phyloP scores from a whole-genome alignment of 2,888 invertebrate genomes.

The Netelia fuscicornis region DNA sequence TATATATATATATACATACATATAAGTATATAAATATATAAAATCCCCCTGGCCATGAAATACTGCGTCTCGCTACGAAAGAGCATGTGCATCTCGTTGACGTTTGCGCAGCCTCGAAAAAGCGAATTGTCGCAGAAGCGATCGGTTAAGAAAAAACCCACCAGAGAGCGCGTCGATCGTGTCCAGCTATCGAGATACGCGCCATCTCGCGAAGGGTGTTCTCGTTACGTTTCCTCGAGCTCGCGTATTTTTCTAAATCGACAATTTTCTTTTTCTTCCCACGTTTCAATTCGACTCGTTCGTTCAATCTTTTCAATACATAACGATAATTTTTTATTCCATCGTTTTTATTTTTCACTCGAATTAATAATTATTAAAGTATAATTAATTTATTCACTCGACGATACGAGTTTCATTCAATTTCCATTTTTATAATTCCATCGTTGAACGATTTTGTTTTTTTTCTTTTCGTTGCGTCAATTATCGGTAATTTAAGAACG shows the following conservation, averaged over 20 bases:
- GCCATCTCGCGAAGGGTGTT: constrained; percentile 30
- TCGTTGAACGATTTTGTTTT: too few species aligned
- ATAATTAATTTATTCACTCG: too few species aligned
- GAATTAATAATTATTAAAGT: background rate
- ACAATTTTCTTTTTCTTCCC: constrained; percentile 16
- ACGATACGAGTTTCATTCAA: too few species aligned
- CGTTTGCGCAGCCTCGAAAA: constrained; percentile 47
- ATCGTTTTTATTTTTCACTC: background rate
- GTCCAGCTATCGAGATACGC: background rate
- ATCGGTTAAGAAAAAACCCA: constrained; percentile 32
- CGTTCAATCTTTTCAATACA: background rate
- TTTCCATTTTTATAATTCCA: too few species aligned
- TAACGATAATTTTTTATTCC: background rate
- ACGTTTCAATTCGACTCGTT: background rate
- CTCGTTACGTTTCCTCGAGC: constrained; percentile 14
- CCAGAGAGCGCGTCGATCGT: background rate
- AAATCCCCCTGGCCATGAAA: constrained; percentile 50
- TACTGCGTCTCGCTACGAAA: constrained; percentile 35
- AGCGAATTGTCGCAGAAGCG: constrained; percentile 50
- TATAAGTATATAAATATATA: constrained; percentile 20
- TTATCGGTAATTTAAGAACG: too few species aligned
- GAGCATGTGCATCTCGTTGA: constrained; percentile 44
- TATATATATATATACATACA: background rate
- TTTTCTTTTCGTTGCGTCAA: too few species aligned
- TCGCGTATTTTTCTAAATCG: background rate